Conservation (phyloP, 2,113 vertebrate species). For the Thalassoma bifasciatum region DNA sequence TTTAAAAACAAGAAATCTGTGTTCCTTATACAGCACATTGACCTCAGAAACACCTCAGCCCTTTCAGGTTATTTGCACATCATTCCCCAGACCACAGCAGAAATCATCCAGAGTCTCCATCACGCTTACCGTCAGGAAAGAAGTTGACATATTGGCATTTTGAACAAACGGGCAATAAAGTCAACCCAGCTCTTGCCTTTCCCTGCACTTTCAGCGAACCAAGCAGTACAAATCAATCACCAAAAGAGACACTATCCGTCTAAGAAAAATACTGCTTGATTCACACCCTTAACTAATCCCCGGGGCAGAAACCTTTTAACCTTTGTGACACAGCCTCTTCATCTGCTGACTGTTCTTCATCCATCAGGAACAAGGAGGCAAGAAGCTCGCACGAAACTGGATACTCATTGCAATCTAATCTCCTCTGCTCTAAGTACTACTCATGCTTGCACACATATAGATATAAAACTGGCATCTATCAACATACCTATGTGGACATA, state of each 20-base stretch:
- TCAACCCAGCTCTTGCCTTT: constrained; percentile 12
- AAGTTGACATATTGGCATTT: constrained; percentile 28
- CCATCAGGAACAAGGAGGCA: constrained; percentile 43
- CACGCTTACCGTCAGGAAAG: constrained; percentile 6
- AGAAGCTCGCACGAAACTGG: constrained; percentile 27
- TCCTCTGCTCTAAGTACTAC: constrained; percentile 40
- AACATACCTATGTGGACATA: constrained; percentile 3
- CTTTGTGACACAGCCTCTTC: constrained; percentile 39
- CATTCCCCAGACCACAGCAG: background rate
- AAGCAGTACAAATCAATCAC: constrained; percentile 57
- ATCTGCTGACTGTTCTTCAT: constrained; percentile 46
- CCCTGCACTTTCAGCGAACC: constrained; percentile 10
- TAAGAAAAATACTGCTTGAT: constrained; percentile 43
- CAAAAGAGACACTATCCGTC: constrained; percentile 32
- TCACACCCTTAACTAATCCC: constrained; percentile 54
- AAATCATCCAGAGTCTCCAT: constrained; percentile 4
- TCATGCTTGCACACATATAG: constrained; percentile 31
- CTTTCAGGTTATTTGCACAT: constrained; percentile 25
- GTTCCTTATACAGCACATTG: background rate
- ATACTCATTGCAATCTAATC: constrained; percentile 61
- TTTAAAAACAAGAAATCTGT: no score
- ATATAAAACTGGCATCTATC: constrained; percentile 22
- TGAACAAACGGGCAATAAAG: constrained; percentile 7
- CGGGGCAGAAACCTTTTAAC: constrained; percentile 45
- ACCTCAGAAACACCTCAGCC: background rate